Percentiles rank a stretch among this genome's conserved stretches.
Conservation (phyloP, 2,113 vertebrate species). For the Coptodon rendalli region DNA sequence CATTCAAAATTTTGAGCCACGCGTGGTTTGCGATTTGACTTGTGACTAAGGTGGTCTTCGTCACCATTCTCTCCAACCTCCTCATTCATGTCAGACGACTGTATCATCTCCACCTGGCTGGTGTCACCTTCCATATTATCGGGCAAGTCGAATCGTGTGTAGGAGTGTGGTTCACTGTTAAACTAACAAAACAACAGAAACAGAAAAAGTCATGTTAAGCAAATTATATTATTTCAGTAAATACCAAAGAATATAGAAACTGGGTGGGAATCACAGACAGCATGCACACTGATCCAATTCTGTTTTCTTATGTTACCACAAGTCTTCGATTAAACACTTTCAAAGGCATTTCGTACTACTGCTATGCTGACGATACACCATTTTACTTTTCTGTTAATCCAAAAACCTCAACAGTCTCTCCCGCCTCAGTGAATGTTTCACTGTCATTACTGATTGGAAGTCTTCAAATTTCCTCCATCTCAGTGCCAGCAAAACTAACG, state of each 20-base stretch:
- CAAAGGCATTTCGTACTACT: background rate
- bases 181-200: background rate
- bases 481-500: background rate
- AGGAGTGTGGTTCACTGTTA: conserved; percentile 81
- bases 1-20: conserved; percentile 44
- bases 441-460: background rate
- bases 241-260: background rate
- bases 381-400: background rate
- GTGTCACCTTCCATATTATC: conserved; percentile 87
- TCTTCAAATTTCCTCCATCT: background rate
- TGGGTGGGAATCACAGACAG: background rate
- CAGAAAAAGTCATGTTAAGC: background rate
- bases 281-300: background rate
- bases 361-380: background rate
- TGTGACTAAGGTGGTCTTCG: conserved; percentile 57
- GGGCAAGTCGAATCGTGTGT: conserved; percentile 89
- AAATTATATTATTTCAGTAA: background rate
- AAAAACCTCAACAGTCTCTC: background rate
- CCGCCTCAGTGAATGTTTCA: background rate
- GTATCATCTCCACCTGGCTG: conserved; percentile 95
- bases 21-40: conserved; percentile 28
- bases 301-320: background rate
- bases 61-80: conserved; percentile 74
- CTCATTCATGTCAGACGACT: conserved; percentile 80
- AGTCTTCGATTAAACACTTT: background rate